Evolutionary conservation across 2,888 invertebrate species (phyloP), one percentile per base, ranked within the genome.

Genomic region (Steromphala cineraria): DNA sequence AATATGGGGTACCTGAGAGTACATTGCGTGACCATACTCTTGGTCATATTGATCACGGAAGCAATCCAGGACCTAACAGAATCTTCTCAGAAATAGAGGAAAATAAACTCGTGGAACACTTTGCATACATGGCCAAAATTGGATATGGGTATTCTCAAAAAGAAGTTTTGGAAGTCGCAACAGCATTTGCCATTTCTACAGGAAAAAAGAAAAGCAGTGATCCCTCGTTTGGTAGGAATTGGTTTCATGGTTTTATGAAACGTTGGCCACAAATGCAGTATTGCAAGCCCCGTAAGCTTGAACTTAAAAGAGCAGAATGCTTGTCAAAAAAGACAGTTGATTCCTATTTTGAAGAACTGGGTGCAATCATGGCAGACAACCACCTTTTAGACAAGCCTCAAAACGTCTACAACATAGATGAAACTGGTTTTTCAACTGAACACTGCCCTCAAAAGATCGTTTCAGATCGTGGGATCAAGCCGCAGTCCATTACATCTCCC

Each of bases 371-470:
- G 40, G 53, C 15, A n/a, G 7, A 21, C 21, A 55, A 55, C 28
- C 53, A 55, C 36, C 28, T 19, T n/a, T 5, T n/a, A 19, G 55
- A 21, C 10, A 55, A 55, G 21, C 77, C 55, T 5, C 55, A 77
- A 17, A n/a, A 55, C 17, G 55, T 77, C 19, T 77, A 53, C 40
- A 56, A 46, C 40, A 17, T 77, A n/a, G 55, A 77, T 77, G 77
- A 77, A 55, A 56, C 53, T 0, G 19, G 21, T 7, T 17, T 77
- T 28, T 36, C 53, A 7, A 77, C 24, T 19, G 67, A 77, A n/a
- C 77, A 28, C 31, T 24, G 28, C 53, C 77, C 55, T 53, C 77
- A 19, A 13, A 7, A 5, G 80, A 80, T 21, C n/a, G n/a, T n/a
- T n/a, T n/a, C n/a, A n/a, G n/a, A n/a, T n/a, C n/a, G n/a, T n/a